phyloP scores from a whole-genome alignment of 2,113 vertebrate species.

The Mesitornis unicolor region DNA sequence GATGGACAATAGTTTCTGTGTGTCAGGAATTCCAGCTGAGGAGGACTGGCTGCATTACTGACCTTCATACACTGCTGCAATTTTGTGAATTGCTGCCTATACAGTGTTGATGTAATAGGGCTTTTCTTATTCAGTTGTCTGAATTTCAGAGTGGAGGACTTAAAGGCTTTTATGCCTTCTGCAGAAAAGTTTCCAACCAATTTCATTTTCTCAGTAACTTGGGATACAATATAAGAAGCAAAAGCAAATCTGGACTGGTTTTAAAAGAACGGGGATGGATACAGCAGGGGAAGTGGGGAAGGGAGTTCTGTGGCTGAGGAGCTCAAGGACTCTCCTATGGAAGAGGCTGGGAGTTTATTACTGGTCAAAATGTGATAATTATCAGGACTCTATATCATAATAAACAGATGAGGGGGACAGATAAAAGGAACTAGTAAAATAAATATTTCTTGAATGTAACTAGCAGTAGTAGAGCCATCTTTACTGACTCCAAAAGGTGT shows the following conservation, averaged over 20 bases:
- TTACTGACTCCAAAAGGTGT: background rate
- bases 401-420: background rate
- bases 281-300: background rate
- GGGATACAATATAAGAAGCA: background rate
- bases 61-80: slow-evolving; percentile 42
- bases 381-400: background rate
- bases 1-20: slow-evolving; percentile 42
- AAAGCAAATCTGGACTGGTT: background rate
- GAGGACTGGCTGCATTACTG: slow-evolving; percentile 31
- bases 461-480: background rate
- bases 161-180: slow-evolving; percentile 9
- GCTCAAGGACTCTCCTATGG: rapidly evolving
- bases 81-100: background rate
- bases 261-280: background rate
- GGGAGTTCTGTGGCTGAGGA: rapidly evolving
- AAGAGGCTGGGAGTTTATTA: background rate
- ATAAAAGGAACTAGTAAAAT: background rate
- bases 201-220: background rate
- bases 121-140: slow-evolving; percentile 37
- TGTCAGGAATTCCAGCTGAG: slow-evolving; percentile 56
- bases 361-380: background rate
- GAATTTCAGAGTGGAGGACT: background rate
- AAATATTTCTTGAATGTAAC: background rate
- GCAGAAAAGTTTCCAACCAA: background rate
- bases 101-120: background rate